Evolutionary conservation across 2,888 invertebrate species (phyloP), one percentile per base, ranked within the genome.

Genomic region (Escarpia spicata): DNA sequence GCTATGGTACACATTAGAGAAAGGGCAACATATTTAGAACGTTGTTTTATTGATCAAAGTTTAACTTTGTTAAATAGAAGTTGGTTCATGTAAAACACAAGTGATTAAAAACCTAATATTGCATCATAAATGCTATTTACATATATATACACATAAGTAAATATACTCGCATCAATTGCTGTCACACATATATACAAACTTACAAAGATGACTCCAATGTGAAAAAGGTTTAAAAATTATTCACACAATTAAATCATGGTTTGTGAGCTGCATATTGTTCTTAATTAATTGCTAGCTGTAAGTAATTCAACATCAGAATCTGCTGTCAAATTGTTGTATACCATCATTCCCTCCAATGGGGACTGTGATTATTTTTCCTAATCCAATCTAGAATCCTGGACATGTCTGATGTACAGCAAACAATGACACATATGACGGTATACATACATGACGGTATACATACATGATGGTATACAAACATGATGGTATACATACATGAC

Each of bases 111-210:
- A 75, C n/a, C 75, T 75, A 75, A 75, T 75, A 75, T 75, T 75
- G 75, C 75, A 75, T 75, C 75, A n/a, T 75, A 26, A 75, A n/a
- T 75, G 75, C n/a, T 75, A 75, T 75, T 75, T 75, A 75, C 75
- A 75, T 75, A 75, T 75, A 26, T 75, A 75, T 26, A 75, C 75
- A 6, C 19, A 26, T 75, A 75, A 75, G 19, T 75, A 75, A n/a
- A 19, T 26, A 75, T 26, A 60, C 26, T 19, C 75, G 26, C 26
- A 19, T 26, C 75, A 26, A 75, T 6, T 75, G 19, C 75, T 19
- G 1, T 75, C 75, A 19, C 75, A 75, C 75, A 52, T 52, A 52
- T 52, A 52, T 52, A 12, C 52, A 75, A 26, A 75, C 75, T 75
- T 75, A 75, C 75, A 75, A 26, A 75, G 6, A 75, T 26, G n/a